These are phyloP conservation scores for Ochotona princeps DNA, from an alignment of 2,113 vertebrate species.

Conservation along the genomic window DNA sequence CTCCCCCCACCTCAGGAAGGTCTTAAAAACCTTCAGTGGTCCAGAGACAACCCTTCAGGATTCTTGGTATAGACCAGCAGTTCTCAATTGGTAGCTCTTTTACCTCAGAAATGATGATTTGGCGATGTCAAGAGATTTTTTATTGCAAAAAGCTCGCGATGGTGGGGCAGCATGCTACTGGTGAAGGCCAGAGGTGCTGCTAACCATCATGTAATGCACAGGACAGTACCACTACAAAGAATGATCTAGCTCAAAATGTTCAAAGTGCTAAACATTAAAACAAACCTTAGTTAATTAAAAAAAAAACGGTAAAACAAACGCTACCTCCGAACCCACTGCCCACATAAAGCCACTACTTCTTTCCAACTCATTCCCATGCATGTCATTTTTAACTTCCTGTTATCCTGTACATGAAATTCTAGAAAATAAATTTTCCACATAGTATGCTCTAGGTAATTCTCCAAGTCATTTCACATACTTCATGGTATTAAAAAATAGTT, in stretches of 20 bases:
- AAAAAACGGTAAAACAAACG: neutral
- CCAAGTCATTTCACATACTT: slow-evolving; percentile 16
- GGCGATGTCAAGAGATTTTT: neutral
- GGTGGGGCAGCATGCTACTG: neutral
- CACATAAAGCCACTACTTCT: slow-evolving; percentile 6
- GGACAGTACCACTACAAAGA: neutral
- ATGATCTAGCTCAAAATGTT: neutral
- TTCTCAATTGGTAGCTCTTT: neutral
- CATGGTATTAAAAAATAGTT: neutral
- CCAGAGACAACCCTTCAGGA: neutral
- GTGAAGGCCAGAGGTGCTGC: neutral
- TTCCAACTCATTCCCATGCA: neutral
- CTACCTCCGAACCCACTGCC: neutral
- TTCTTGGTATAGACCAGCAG: neutral
- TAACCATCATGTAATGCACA: neutral
- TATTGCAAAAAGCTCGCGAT: neutral
- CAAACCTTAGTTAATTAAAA: neutral
- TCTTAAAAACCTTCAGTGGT: neutral
- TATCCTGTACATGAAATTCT: slow-evolving; percentile 18
- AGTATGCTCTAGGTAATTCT: slow-evolving; percentile 19
- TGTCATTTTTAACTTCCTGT: neutral
- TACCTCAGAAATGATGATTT: neutral
- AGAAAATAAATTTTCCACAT: slow-evolving; percentile 19
- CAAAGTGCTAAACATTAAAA: neutral
- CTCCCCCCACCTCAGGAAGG: neutral